These are phyloP conservation scores for Drosophila prosaltans DNA, from an alignment of 1,140 invertebrate species.

Conservation along the genomic window DNA sequence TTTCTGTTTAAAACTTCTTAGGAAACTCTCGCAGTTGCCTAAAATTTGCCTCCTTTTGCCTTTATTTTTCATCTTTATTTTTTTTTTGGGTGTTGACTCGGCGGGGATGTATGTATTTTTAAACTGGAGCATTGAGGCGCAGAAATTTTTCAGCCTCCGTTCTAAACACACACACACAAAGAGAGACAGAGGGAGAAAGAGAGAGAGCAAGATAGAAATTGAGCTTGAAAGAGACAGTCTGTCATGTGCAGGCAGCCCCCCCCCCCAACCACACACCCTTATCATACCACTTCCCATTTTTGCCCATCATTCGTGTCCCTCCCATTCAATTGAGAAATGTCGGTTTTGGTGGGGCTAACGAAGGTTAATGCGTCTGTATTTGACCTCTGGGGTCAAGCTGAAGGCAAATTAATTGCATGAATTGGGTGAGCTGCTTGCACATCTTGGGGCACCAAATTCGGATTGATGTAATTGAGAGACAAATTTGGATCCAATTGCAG, in stretches of 20 bases:
- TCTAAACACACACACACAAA: not conserved
- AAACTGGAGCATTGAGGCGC: conserved; percentile 29
- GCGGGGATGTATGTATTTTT: conserved; percentile 31
- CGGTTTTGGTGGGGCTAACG: conserved; percentile 65
- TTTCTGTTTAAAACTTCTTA: not conserved
- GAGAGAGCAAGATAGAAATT: not conserved
- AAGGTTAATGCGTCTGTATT: conserved; percentile 81
- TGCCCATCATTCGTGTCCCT: conserved; percentile 8
- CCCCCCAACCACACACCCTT: too few relatives aligned
- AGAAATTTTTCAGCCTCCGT: conserved; percentile 15
- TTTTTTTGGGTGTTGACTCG: conserved; percentile 5
- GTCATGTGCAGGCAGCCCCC: not conserved
- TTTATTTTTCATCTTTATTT: not conserved
- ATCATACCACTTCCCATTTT: not conserved
- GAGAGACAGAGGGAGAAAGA: not conserved
- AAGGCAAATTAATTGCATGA: conserved; percentile 75
- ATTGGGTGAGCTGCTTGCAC: conserved; percentile 41
- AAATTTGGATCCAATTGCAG: conserved; percentile 53
- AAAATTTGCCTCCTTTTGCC: not conserved
- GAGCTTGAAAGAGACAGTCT: not conserved
- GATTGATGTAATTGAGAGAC: conserved; percentile 58
- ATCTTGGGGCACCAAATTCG: conserved; percentile 13
- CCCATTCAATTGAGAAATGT: conserved; percentile 46
- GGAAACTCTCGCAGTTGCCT: not conserved
- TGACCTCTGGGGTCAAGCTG: conserved; percentile 73